A percentile compares a stretch with the other conserved stretches of the same genome.
Conservation (phyloP, 2,888 invertebrate species). For the Hirtodrosophila trivittata region DNA sequence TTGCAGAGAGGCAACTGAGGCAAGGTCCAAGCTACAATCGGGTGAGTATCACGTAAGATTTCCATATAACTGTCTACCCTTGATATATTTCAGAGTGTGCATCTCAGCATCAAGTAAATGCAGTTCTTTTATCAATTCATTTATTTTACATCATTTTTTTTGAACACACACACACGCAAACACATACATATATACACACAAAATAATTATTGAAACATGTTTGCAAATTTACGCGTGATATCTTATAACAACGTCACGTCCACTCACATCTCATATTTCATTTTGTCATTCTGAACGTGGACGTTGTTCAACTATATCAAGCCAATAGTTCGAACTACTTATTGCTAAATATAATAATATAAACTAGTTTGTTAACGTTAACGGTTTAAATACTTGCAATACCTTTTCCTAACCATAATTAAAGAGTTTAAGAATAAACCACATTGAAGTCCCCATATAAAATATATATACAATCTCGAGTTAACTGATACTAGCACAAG, state of each 20-base stretch:
- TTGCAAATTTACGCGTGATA: slow-evolving; percentile 52
- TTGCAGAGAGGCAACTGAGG: slow-evolving; percentile 2
- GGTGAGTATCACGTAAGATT: slow-evolving; percentile 53
- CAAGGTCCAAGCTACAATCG: not conserved
- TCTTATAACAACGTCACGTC: slow-evolving; percentile 37
- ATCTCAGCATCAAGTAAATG: slow-evolving; percentile 10
- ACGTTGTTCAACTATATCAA: slow-evolving; percentile 55
- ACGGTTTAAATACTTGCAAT: slow-evolving; percentile 47
- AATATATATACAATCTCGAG: slow-evolving; percentile 27
- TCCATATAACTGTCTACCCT: slow-evolving; percentile 45
- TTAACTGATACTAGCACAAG: slow-evolving; percentile 29
- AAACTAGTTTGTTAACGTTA: slow-evolving; percentile 42
- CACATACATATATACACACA: not conserved
- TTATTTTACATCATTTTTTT: slow-evolving; percentile 20
- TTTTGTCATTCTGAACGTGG: slow-evolving; percentile 20
- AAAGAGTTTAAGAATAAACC: slow-evolving; percentile 14
- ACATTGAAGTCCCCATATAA: slow-evolving; percentile 23
- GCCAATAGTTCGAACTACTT: slow-evolving; percentile 17
- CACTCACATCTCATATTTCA: slow-evolving; percentile 8
- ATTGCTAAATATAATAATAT: slow-evolving; percentile 34
- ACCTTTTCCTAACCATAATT: slow-evolving; percentile 38
- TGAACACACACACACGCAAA: slow-evolving; percentile 12
- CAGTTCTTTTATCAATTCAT: slow-evolving; percentile 19
- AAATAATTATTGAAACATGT: slow-evolving; percentile 37
- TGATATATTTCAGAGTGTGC: slow-evolving; percentile 50